A percentile compares a stretch with the other conserved stretches of the same genome.
These are phyloP conservation scores for Geophilus truncorum DNA, from an alignment of 2,888 invertebrate species.

Conservation along the genomic window DNA sequence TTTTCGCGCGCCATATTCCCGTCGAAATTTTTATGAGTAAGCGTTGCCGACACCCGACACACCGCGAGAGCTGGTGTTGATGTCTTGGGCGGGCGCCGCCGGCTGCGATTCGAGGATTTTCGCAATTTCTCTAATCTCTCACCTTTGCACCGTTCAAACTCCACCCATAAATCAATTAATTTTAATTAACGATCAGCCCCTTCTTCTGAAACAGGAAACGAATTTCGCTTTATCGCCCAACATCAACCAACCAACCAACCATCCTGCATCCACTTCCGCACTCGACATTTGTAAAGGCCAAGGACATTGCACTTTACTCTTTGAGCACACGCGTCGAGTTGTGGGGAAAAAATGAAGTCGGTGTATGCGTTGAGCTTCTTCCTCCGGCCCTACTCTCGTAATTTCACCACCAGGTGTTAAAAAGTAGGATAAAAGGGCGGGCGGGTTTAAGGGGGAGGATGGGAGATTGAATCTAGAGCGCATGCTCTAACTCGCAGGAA, in stretches of 20 bases:
- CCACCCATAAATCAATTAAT: slow-evolving; percentile 23
- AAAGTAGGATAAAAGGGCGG: background rate
- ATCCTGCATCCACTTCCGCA: background rate
- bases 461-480: background rate
- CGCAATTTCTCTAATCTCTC: background rate
- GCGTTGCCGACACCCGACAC: background rate
- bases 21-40: background rate
- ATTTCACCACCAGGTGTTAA: background rate
- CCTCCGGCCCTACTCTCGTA: background rate
- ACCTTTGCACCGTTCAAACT: background rate
- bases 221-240: background rate
- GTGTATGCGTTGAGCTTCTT: background rate
- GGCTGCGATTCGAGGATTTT: background rate
- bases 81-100: background rate
- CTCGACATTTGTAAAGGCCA: slow-evolving; percentile 7
- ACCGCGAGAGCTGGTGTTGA: too few species aligned
- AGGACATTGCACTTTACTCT: slow-evolving; percentile 2
- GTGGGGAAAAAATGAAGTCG: background rate
- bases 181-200: background rate
- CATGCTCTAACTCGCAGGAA: background rate
- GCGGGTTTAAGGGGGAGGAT: background rate
- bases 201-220: slow-evolving; percentile 11
- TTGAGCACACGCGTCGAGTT: background rate
- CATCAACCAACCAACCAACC: background rate
- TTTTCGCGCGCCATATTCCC: slow-evolving; percentile 2